Evolutionary conservation across 2,888 invertebrate species (phyloP).

Genomic region (Calliopum simillimum): DNA sequence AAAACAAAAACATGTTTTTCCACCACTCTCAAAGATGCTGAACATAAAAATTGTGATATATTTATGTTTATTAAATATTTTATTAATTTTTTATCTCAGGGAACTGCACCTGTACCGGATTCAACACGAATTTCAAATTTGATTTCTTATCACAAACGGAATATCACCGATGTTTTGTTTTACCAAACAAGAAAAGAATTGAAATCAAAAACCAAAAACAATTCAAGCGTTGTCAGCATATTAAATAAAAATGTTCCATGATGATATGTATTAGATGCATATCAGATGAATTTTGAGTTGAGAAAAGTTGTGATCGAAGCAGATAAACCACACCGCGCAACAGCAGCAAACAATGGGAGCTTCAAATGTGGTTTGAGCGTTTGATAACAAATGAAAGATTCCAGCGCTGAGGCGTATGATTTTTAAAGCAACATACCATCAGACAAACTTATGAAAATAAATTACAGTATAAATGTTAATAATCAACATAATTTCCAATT

Average conservation of each 20-base stretch:
- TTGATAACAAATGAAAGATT: background rate
- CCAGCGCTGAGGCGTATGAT: background rate
- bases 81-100: no score
- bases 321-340: background rate
- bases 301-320: background rate
- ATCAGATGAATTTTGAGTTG: background rate
- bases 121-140: background rate
- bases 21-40: no score
- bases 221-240: background rate
- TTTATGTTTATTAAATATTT: no score
- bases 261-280: conserved; percentile 28
- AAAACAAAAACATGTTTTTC: no score
- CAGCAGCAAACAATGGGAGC: conserved; percentile 14
- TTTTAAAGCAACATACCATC: background rate
- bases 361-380: conserved; percentile 20
- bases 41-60: no score
- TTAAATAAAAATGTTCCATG: conserved; percentile 22
- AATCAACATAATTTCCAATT: conserved; percentile 30
- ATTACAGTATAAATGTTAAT: conserved; percentile 30
- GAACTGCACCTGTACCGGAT: no score
- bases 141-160: conserved; percentile 27
- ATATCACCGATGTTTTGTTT: conserved; percentile 4
- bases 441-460: conserved; percentile 17
- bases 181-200: background rate
- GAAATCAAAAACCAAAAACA: background rate